phyloP scores from a whole-genome alignment of 2,888 invertebrate genomes.

The Chrysolina haemoptera region DNA sequence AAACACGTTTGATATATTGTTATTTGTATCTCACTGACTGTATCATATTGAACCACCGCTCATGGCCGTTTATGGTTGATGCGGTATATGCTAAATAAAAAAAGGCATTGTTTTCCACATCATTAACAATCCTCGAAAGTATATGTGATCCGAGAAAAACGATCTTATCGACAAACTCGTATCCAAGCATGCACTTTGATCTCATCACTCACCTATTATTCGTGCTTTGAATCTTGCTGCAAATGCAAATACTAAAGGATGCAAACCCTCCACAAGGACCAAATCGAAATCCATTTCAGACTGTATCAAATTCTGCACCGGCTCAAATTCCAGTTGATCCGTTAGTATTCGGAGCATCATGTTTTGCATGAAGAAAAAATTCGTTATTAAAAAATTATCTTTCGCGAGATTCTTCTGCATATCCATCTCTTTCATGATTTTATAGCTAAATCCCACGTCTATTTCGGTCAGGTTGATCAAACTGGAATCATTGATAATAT shows the following conservation, averaged over 20 bases:
- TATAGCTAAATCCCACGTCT: conserved; percentile 62
- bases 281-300: conserved; percentile 38
- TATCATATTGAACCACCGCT: too few relatives aligned
- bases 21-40: too few relatives aligned
- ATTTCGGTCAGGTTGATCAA: conserved; percentile 68
- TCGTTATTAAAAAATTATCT: not conserved
- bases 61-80: too few relatives aligned
- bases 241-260: conserved; percentile 41
- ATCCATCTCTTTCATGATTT: conserved; percentile 2
- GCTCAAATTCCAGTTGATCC: conserved; percentile 1
- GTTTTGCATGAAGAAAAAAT: too few relatives aligned
- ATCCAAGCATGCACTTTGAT: too few relatives aligned
- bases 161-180: too few relatives aligned
- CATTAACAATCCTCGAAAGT: too few relatives aligned
- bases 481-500: conserved; percentile 66
- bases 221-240: conserved; percentile 39
- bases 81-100: too few relatives aligned
- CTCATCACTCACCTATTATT: conserved; percentile 30
- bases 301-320: conserved; percentile 26
- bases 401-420: conserved; percentile 26
- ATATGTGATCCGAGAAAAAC: too few relatives aligned
- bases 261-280: conserved; percentile 37
- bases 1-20: too few relatives aligned
- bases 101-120: too few relatives aligned
- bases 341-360: not conserved